Evolutionary conservation across 2,797 vertebrate species (phyloP), one percentile per base, ranked within the genome.

Genomic region (Eidolon dupreanum): DNA sequence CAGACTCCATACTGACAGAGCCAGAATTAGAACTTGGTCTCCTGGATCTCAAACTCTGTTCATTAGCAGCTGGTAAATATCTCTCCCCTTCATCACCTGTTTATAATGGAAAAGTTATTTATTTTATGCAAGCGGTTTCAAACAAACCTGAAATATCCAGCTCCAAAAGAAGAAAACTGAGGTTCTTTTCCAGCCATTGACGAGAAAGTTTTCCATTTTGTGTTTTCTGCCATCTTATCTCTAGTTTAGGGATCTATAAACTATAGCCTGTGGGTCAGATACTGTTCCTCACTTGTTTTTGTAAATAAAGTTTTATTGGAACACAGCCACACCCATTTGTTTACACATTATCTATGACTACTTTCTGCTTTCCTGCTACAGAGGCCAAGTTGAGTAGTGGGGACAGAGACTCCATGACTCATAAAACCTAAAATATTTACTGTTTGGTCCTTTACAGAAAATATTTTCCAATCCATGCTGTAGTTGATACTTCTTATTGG

Each of bases 281-380:
- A 26, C 55, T 57, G 36, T 31, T 61, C 8, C 3, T 51, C 2
- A 3, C 33, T 31, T 79, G 28, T 33, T 38, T 93, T 92, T 92
- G 8, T 94, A 81, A 95, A 79, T 94, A 85, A 86, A 55, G 41
- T 74, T 85, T 94, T 93, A 82, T 77, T 88, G 81, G 61, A 88
- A 87, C 71, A 79, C 8, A 82, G 61, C 61, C 55, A 55, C 57
- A 28, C 15, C 41, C 16, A 43, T 49, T 93, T 88, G 61, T 89
- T 85, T 61, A 13, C 19, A 1, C 84, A 55, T 68, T 36, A 55
- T 33, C 83, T 20, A 4, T 11, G 28, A 9, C 41, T 88, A 22
- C 26, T 55, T 46, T 73, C 33, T 43, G 53, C 43, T 89, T 91
- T 86, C 53, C 33, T 63, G 26, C 31, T 86, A 8, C 16, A 82